Conservation (phyloP, 2,797 vertebrate species). For the Enteromius viviparus region DNA sequence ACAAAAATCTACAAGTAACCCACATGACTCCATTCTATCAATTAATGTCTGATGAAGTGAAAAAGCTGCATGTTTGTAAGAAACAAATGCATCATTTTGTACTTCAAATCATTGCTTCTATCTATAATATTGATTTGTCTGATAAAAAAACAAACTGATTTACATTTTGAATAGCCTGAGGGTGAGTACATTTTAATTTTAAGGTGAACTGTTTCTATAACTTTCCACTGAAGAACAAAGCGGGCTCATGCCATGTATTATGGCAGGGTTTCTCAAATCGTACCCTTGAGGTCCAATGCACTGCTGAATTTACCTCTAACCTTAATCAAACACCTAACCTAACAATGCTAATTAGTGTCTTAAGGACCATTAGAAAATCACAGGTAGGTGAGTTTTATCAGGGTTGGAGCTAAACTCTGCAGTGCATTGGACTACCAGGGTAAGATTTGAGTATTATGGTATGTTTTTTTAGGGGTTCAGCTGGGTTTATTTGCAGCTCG, state of each 20-base stretch:
- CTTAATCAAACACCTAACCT: no score
- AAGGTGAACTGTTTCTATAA: neutral
- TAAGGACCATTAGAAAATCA: no score
- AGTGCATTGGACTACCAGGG: no score
- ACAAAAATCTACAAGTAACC: neutral
- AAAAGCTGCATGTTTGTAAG: neutral
- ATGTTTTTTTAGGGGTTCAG: neutral
- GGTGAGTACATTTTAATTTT: neutral
- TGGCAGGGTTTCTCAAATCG: no score
- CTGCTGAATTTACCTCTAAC: no score
- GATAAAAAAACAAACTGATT: neutral
- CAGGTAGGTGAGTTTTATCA: no score
- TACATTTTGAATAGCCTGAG: neutral
- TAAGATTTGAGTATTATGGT: neutral
- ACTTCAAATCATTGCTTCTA: neutral
- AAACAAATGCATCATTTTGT: neutral
- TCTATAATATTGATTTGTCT: neutral
- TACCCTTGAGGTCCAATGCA: no score
- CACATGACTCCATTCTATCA: neutral
- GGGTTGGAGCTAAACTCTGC: no score
- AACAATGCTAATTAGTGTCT: no score
- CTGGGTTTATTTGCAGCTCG: constrained; percentile 16
- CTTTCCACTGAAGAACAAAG: neutral
- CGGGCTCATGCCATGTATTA: neutral
- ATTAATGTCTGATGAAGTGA: neutral